Evolutionary conservation across 2,797 vertebrate genomes (phyloP).

Genomic region (Myiotriccus ornatus): DNA sequence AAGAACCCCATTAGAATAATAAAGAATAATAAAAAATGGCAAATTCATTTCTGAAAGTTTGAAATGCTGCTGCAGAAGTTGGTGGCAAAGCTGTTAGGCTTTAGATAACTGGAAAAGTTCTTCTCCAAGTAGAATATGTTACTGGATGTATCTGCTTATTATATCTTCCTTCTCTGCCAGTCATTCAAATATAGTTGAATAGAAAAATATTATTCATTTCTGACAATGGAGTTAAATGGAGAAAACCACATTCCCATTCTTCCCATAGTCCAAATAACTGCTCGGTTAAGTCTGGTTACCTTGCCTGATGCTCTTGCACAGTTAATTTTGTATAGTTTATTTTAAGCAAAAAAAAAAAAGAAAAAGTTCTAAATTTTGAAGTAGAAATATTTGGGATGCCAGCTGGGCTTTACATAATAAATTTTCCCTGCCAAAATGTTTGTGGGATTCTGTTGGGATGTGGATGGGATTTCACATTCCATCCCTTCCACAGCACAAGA

Average conservation of each 20-base stretch:
- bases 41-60: not conserved
- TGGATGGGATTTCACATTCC: constrained; percentile 67
- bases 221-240: constrained; percentile 30
- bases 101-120: not conserved
- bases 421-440: constrained; percentile 58
- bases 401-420: constrained; percentile 67
- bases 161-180: constrained; percentile 35
- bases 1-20: not conserved
- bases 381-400: constrained; percentile 62
- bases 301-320: constrained; percentile 3
- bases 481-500: constrained; percentile 35
- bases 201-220: not conserved
- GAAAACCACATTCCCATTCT: constrained; percentile 42
- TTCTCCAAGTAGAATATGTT: not conserved
- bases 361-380: constrained; percentile 7
- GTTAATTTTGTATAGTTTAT: constrained; percentile 49
- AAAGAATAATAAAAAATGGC: not conserved
- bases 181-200: constrained; percentile 45
- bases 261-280: constrained; percentile 45
- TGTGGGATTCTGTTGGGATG: constrained; percentile 62
- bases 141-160: constrained; percentile 1
- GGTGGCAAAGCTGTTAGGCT: not conserved
- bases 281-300: constrained; percentile 40
- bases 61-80: not conserved
- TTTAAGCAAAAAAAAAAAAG: not conserved